Conservation (phyloP, 2,888 invertebrate species). For the Nomada ruficornis region DNA sequence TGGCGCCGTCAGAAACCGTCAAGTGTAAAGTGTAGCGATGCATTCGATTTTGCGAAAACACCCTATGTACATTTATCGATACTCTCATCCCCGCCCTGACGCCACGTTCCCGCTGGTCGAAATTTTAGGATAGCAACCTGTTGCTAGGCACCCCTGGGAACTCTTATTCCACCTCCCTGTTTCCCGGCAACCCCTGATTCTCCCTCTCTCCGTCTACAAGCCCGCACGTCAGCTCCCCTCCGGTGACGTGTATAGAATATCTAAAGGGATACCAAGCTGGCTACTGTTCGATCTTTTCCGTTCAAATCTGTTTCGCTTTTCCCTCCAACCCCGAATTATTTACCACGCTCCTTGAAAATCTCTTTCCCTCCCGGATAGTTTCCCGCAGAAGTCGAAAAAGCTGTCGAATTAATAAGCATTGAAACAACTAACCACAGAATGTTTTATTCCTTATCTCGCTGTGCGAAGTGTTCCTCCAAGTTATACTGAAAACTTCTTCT, state of each 20-base stretch:
- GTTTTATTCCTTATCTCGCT: too few relatives aligned
- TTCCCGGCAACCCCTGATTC: constrained; percentile 66
- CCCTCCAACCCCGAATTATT: neutral
- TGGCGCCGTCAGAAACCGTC: too few relatives aligned
- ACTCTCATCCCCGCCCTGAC: constrained; percentile 3
- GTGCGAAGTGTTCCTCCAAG: too few relatives aligned
- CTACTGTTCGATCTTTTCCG: constrained; percentile 3
- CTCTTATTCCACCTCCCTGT: constrained; percentile 73
- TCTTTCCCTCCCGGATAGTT: neutral
- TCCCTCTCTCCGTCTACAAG: constrained; percentile 5
- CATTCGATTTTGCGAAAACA: neutral
- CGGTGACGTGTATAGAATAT: constrained; percentile 50
- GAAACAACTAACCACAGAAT: too few relatives aligned
- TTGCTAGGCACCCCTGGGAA: constrained; percentile 81
- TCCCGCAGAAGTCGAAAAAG: too few relatives aligned
- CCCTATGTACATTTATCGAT: constrained; percentile 12
- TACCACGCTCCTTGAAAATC: constrained; percentile 4
- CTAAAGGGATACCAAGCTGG: constrained; percentile 28
- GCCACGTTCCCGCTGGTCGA: constrained; percentile 54
- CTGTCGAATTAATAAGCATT: neutral
- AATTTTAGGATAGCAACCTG: constrained; percentile 82
- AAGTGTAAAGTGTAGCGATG: neutral
- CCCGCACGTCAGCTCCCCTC: constrained; percentile 7
- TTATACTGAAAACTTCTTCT: neutral
- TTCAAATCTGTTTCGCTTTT: neutral